A percentile compares a stretch with the other conserved stretches of the same genome.
These are phyloP conservation scores for Semaprochilodus insignis DNA, from an alignment of 2,797 vertebrate species.

Conservation along the genomic window DNA sequence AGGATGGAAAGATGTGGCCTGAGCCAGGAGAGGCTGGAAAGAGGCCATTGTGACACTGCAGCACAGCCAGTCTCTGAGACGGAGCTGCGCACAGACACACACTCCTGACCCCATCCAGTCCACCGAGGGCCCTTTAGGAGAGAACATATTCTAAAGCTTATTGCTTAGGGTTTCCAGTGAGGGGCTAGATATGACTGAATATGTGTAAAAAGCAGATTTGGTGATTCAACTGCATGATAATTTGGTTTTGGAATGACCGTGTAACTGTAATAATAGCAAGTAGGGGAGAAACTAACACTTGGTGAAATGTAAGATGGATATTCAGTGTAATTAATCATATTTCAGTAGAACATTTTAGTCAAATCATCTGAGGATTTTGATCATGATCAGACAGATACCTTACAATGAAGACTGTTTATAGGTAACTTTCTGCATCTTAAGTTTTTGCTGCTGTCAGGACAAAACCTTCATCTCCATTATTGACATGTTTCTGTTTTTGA, in stretches of 20 bases:
- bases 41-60: slow-evolving; percentile 48
- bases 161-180: neutral
- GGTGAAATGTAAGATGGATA: too few relatives aligned
- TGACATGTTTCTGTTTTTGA: too few relatives aligned
- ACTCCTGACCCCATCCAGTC: neutral
- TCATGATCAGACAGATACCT: too few relatives aligned
- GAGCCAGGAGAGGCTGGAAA: slow-evolving; percentile 55
- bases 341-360: too few relatives aligned
- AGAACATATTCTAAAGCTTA: neutral
- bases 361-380: too few relatives aligned
- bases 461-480: too few relatives aligned
- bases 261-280: too few relatives aligned
- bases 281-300: too few relatives aligned
- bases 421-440: too few relatives aligned
- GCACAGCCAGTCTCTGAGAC: slow-evolving; percentile 23
- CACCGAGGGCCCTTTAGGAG: neutral
- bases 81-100: slow-evolving; percentile 19
- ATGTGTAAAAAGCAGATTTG: neutral
- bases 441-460: too few relatives aligned
- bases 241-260: neutral
- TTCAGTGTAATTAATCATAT: too few relatives aligned
- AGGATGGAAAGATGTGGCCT: slow-evolving; percentile 58
- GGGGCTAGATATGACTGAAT: neutral
- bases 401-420: too few relatives aligned
- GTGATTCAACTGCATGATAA: neutral